Conservation (phyloP, 2,113 vertebrate genomes). For the Heterotilapia buettikoferi region DNA sequence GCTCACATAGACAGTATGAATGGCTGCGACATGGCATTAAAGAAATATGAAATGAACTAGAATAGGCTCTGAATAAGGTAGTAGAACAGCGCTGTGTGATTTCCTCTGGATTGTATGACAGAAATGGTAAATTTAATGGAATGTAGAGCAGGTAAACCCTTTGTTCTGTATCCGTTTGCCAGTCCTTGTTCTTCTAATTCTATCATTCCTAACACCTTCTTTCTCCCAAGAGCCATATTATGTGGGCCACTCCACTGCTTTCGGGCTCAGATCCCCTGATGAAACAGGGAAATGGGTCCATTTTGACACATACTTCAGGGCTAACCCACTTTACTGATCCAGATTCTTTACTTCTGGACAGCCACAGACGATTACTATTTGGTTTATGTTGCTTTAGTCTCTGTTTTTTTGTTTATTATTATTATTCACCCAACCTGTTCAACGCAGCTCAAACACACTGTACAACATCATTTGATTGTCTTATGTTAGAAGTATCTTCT, state of each 20-base stretch:
- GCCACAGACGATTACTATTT: neutral
- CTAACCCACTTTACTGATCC: slow-evolving; percentile 58
- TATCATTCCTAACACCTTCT: neutral
- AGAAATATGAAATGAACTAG: neutral
- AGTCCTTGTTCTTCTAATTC: neutral
- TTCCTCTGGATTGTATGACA: neutral
- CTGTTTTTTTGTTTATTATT: neutral
- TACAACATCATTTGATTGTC: neutral
- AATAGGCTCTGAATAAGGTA: neutral
- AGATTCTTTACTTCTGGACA: slow-evolving; percentile 19
- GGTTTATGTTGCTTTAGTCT: slow-evolving; percentile 9
- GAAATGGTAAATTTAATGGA: neutral
- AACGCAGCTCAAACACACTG: neutral
- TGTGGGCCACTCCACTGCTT: slow-evolving; percentile 34
- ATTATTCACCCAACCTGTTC: neutral
- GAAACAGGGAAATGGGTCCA: slow-evolving; percentile 16
- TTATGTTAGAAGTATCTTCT: slow-evolving; percentile 23
- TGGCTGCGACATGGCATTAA: neutral
- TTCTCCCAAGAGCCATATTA: slow-evolving; percentile 4
- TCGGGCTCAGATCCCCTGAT: slow-evolving; percentile 34
- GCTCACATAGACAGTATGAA: neutral
- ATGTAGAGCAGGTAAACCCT: neutral
- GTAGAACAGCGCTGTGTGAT: neutral
- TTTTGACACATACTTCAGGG: neutral
- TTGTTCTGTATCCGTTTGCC: neutral